Evolutionary conservation across 2,113 vertebrate species (phyloP).

Genomic region (Charadrius vociferus): DNA sequence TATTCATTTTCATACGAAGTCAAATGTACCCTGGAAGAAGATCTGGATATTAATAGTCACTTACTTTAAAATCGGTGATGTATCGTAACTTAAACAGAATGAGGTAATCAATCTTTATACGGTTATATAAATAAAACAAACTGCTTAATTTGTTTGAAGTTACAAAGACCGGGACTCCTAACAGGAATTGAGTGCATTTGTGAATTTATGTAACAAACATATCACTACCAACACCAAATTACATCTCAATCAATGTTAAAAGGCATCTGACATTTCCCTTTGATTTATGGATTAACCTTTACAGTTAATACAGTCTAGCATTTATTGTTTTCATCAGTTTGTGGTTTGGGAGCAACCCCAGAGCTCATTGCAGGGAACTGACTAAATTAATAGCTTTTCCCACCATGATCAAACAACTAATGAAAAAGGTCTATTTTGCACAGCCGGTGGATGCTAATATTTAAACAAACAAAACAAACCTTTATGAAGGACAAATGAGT

Average conservation of each 20-base stretch:
- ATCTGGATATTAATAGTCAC: not conserved
- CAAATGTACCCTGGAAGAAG: not conserved
- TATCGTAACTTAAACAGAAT: not conserved
- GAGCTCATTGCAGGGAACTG: slow-evolving; percentile 65
- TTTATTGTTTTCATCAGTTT: slow-evolving; percentile 63
- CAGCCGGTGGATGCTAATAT: slow-evolving; percentile 54
- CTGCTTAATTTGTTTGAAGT: slow-evolving; percentile 57
- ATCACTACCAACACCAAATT: slow-evolving; percentile 64
- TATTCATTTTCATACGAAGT: not conserved
- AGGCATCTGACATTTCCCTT: slow-evolving; percentile 77
- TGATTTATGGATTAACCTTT: slow-evolving; percentile 83
- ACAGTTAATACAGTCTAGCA: slow-evolving; percentile 53
- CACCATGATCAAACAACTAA: slow-evolving; percentile 50
- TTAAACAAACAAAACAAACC: slow-evolving; percentile 59
- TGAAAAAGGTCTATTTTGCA: slow-evolving; percentile 54
- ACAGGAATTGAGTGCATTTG: slow-evolving; percentile 13
- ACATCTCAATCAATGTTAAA: slow-evolving; percentile 76
- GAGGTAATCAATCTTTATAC: slow-evolving; percentile 16
- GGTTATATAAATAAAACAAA: slow-evolving; percentile 48
- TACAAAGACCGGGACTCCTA: slow-evolving; percentile 18
- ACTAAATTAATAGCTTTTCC: slow-evolving; percentile 73
- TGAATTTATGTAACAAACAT: slow-evolving; percentile 50
- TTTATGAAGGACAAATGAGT: slow-evolving; percentile 27
- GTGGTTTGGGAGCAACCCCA: slow-evolving; percentile 62
- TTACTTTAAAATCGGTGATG: not conserved